Evolutionary conservation across 1,140 invertebrate genomes (phyloP).

Genomic region (Octopus sinensis): DNA sequence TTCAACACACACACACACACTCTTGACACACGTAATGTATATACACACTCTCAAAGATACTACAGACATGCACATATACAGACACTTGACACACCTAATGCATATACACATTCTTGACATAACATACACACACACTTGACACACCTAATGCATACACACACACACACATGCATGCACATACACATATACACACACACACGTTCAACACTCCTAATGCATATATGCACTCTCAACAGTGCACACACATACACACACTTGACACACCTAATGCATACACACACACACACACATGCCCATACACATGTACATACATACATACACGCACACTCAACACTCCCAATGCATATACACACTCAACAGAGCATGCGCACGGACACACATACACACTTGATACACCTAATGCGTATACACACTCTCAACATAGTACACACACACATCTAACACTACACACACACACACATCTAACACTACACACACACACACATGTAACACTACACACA

Average conservation of each 20-base stretch:
- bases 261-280: background rate
- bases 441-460: too few species aligned
- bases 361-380: background rate
- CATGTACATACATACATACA: background rate
- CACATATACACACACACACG: background rate
- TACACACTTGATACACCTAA: background rate
- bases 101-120: background rate
- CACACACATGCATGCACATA: background rate
- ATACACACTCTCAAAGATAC: background rate
- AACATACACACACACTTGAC: background rate
- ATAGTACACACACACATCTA: too few species aligned
- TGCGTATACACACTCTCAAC: too few species aligned
- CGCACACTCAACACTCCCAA: background rate
- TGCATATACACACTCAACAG: background rate
- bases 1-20: background rate
- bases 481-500: too few species aligned
- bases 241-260: background rate
- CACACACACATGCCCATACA: background rate
- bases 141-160: background rate
- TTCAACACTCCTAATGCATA: background rate
- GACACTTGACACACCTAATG: background rate
- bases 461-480: too few species aligned
- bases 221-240: background rate
- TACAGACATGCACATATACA: background rate
- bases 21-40: background rate